Evolutionary conservation across 2,888 invertebrate genomes (phyloP), one percentile per base, ranked within the genome.

Genomic region (Galeruca laticollis): DNA sequence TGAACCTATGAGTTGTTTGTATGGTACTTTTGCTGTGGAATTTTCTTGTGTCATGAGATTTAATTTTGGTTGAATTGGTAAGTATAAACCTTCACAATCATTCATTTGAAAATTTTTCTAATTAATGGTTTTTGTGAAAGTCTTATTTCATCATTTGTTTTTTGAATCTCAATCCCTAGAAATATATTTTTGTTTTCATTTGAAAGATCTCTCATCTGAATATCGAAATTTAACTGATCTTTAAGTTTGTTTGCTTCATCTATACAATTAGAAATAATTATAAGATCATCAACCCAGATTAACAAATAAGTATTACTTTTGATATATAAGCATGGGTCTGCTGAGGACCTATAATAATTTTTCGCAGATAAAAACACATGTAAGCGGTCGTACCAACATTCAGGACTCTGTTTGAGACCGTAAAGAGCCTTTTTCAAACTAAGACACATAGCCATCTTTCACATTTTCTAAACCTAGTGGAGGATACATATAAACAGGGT

Each of bases 301-400:
- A 75, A 47, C 21, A 76, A 51, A 68, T 69, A 70, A 49, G 70
- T 73, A 52, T 60, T 21, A 49, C 54, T 31, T 18, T 61, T 73
- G 49, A 73, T 60, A 70, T 76, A 76, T 21, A 76, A 75, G 72
- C 76, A 77, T 40, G 76, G 74, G 62, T 76, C 73, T 15, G 67
- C 69, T 31, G 43, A 66, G 9, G 75, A 77, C 47, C 68, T 61
- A 49, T 56, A 35, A 66, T 74, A 74, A 20, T 62, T 65, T 47
- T 43, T 56, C 20, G 59, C 40, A 71, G 71, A 43, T 20, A 74
- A 69, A 51, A n/a, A n/a, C n/a, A n/a, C n/a, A n/a, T n/a, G n/a
- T n/a, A n/a, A n/a, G n/a, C n/a, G n/a, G n/a, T n/a, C n/a, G n/a
- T n/a, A n/a, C n/a, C n/a, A n/a, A n/a, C n/a, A n/a, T n/a, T n/a